Evolutionary conservation across 2,888 invertebrate species (phyloP).

Genomic region (Tethea ocularis): DNA sequence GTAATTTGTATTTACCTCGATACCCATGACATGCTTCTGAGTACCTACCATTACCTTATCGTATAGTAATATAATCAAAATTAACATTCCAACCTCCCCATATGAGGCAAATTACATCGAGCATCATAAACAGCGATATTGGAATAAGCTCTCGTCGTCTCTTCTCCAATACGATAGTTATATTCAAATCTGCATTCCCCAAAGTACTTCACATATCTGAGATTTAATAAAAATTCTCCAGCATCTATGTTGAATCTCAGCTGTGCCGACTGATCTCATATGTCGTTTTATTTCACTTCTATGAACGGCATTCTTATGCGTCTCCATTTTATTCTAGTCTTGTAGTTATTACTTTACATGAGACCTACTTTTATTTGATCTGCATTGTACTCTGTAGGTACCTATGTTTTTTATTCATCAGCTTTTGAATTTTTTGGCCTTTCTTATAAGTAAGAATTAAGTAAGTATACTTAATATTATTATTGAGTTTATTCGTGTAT

Average conservation of each 20-base stretch:
- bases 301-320: constrained; percentile 20
- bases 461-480: too few relatives aligned
- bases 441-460: too few relatives aligned
- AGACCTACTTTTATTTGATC: neutral
- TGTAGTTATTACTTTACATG: constrained; percentile 4
- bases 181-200: constrained; percentile 66
- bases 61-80: neutral
- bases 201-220: constrained; percentile 63
- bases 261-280: constrained; percentile 38
- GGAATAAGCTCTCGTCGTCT: constrained; percentile 44
- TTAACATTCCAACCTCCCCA: neutral
- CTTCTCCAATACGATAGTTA: constrained; percentile 46
- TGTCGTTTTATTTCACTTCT: constrained; percentile 45
- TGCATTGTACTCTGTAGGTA: neutral
- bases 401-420: neutral
- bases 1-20: too few relatives aligned
- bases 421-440: too few relatives aligned
- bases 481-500: too few relatives aligned
- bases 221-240: constrained; percentile 70
- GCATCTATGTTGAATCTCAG: constrained; percentile 45
- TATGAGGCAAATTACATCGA: constrained; percentile 46
- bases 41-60: too few relatives aligned
- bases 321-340: constrained; percentile 15
- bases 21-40: too few relatives aligned
- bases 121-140: constrained; percentile 54